phyloP scores from a whole-genome alignment of 2,113 vertebrate species.

The Dasyornis broadbenti region DNA sequence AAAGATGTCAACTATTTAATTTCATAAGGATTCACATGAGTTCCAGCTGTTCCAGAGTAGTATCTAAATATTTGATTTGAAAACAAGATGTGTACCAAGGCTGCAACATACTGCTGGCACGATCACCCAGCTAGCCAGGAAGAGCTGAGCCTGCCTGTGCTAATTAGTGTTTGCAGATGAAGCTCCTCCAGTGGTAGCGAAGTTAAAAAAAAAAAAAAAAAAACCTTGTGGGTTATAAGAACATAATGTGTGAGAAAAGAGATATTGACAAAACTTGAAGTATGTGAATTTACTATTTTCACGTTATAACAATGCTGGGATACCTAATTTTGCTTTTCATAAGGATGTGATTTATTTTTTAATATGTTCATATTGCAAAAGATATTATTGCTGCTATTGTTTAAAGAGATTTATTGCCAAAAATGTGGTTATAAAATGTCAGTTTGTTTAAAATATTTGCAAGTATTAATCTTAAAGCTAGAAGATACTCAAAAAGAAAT shows the following conservation, averaged over 20 bases:
- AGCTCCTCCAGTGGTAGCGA: background rate
- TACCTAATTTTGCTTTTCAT: background rate
- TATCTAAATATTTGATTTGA: constrained; percentile 49
- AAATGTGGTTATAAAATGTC: background rate
- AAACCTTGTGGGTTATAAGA: background rate
- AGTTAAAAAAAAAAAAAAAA: background rate
- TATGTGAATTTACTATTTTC: background rate
- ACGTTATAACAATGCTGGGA: background rate
- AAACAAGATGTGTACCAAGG: background rate
- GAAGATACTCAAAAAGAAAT: background rate
- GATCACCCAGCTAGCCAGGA: background rate
- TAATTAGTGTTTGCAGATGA: background rate
- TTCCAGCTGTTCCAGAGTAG: constrained; percentile 41
- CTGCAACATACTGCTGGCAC: background rate
- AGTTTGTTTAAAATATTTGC: background rate
- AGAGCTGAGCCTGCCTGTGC: background rate
- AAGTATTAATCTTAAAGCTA: background rate
- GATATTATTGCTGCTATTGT: background rate
- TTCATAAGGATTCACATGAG: background rate
- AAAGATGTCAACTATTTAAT: constrained; percentile 31
- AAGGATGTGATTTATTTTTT: background rate
- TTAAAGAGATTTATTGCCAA: background rate
- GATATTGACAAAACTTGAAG: background rate
- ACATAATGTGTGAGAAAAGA: background rate
- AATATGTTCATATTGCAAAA: background rate